Percentiles rank a stretch among this genome's conserved stretches.
These are phyloP conservation scores for Cephus spinipes DNA, from an alignment of 2,888 invertebrate species.

Conservation along the genomic window DNA sequence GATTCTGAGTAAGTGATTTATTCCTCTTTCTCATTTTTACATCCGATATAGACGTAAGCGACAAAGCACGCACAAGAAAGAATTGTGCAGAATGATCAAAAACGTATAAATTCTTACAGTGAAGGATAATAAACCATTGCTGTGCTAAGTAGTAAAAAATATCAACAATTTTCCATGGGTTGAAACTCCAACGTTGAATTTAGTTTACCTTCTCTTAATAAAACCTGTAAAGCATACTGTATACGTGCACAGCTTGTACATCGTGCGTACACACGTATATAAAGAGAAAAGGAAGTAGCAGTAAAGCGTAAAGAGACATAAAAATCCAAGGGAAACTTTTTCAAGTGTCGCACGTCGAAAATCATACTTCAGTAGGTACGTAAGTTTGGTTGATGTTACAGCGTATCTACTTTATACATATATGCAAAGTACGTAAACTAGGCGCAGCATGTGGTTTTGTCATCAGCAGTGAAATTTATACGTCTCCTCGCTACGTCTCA, in stretches of 20 bases:
- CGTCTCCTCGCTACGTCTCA: too few species aligned
- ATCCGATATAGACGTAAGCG: slow-evolving; percentile 30
- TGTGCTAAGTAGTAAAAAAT: background rate
- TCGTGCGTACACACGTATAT: too few species aligned
- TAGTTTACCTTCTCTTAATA: background rate
- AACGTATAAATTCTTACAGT: too few species aligned
- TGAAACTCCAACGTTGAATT: background rate
- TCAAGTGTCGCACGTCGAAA: background rate
- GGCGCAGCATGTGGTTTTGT: too few species aligned
- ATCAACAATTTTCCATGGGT: background rate
- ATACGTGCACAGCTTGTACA: background rate
- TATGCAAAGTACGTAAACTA: too few species aligned
- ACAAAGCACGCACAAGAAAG: slow-evolving; percentile 34
- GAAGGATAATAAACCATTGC: background rate
- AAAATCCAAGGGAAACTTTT: background rate
- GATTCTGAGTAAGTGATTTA: too few species aligned
- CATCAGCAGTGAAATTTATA: too few species aligned
- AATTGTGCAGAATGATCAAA: background rate
- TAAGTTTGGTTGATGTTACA: background rate
- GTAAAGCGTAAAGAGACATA: background rate
- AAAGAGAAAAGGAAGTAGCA: background rate
- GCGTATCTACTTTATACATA: background rate
- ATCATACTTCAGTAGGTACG: background rate
- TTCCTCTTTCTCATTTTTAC: slow-evolving; percentile 16
- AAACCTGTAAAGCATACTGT: background rate